phyloP scores from a whole-genome alignment of 2,888 invertebrate genomes.

The Scelioninae gen. 1 region DNA sequence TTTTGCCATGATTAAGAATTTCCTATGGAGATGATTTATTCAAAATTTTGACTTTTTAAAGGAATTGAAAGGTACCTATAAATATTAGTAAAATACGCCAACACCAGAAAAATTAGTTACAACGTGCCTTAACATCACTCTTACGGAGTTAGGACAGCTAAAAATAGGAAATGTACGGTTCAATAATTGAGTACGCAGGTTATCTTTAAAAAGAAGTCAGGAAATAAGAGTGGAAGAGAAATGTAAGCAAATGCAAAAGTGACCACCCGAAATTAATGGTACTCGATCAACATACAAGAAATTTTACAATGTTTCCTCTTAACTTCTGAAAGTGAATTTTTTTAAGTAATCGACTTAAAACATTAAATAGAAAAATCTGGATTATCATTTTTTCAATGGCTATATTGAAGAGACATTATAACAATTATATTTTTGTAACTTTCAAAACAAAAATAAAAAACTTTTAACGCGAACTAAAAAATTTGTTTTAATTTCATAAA shows the following conservation, averaged over 20 bases:
- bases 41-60: no score
- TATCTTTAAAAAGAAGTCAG: constrained; percentile 62
- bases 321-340: no score
- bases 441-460: no score
- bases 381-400: no score
- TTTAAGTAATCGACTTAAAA: no score
- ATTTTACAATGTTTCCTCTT: neutral
- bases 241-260: constrained; percentile 42
- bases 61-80: no score
- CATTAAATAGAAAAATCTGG: neutral
- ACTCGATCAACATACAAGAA: neutral
- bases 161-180: constrained; percentile 64
- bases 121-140: constrained; percentile 45
- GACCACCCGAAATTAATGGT: neutral
- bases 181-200: constrained; percentile 67
- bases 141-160: constrained; percentile 48
- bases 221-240: constrained; percentile 21
- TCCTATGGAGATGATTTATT: no score
- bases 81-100: constrained; percentile 16
- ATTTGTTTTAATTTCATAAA: no score
- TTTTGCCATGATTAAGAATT: no score
- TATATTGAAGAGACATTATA: no score
- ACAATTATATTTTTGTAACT: no score
- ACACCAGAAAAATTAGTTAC: constrained; percentile 42
- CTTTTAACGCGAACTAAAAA: no score